phyloP scores from a whole-genome alignment of 1,140 invertebrate species.

The Trichomalopsis sarcophagae region DNA sequence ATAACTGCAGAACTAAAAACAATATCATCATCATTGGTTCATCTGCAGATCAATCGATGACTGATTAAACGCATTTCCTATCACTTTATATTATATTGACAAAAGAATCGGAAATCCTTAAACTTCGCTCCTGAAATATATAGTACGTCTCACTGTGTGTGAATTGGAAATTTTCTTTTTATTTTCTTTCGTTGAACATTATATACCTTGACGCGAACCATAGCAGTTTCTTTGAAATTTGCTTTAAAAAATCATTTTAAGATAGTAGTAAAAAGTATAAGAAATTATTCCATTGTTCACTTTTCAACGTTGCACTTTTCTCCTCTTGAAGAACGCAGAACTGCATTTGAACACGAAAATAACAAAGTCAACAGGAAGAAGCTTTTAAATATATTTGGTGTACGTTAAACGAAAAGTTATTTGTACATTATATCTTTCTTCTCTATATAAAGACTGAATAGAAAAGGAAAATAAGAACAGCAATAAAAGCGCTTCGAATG shows the following conservation, averaged over 20 bases:
- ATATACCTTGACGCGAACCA: background rate
- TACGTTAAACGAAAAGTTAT: slow-evolving; percentile 21
- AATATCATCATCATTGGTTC: slow-evolving; percentile 41
- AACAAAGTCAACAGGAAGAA: slow-evolving; percentile 29
- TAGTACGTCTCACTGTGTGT: background rate
- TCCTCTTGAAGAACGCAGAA: background rate
- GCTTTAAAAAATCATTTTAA: slow-evolving; percentile 17
- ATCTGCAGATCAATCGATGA: slow-evolving; percentile 19
- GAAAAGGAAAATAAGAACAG: slow-evolving; percentile 24
- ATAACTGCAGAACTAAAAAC: slow-evolving; percentile 48
- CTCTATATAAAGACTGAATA: slow-evolving; percentile 28
- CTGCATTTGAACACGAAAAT: slow-evolving; percentile 26
- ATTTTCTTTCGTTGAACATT: slow-evolving; percentile 2
- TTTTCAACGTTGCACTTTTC: background rate
- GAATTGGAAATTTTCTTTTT: background rate
- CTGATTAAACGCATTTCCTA: slow-evolving; percentile 19
- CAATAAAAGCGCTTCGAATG: slow-evolving; percentile 22
- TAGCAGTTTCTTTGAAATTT: background rate
- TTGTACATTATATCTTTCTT: slow-evolving; percentile 35
- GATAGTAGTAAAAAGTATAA: slow-evolving; percentile 39
- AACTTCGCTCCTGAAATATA: background rate
- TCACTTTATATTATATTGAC: slow-evolving; percentile 13
- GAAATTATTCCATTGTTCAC: slow-evolving; percentile 20
- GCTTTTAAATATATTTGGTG: slow-evolving; percentile 25
- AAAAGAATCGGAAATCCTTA: slow-evolving; percentile 19